Conservation (phyloP, 2,797 vertebrate species). For the Anguilla anguilla region DNA sequence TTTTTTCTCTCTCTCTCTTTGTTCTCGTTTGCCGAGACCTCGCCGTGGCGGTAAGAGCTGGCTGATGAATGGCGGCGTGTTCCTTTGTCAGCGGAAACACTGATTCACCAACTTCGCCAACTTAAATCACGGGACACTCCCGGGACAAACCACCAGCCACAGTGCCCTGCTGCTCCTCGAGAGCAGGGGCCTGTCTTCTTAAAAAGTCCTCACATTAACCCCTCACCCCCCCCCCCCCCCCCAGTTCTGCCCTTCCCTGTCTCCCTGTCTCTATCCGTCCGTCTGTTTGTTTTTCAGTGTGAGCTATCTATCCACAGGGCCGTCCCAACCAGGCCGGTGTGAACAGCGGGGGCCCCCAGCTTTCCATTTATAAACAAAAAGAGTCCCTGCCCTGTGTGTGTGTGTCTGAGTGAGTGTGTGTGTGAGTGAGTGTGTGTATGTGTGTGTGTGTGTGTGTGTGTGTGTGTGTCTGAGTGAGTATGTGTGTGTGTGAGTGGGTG, state of each 20-base stretch:
- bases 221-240: not conserved
- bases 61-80: not conserved
- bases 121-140: constrained; percentile 30
- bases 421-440: not conserved
- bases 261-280: constrained; percentile 4
- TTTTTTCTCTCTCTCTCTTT: not conserved
- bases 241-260: not conserved
- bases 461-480: not conserved
- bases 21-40: not conserved
- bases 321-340: not conserved
- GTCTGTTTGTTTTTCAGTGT: not conserved
- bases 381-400: not conserved
- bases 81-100: constrained; percentile 23
- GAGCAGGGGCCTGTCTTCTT: constrained; percentile 45
- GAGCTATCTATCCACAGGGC: not conserved
- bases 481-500: not conserved
- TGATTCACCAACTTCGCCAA: not conserved
- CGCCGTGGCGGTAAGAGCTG: not conserved
- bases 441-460: too few relatives aligned
- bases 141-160: not conserved
- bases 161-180: constrained; percentile 46
- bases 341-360: not conserved
- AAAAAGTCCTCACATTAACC: not conserved
- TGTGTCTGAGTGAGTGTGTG: not conserved
- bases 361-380: constrained; percentile 23